Conservation (phyloP, 2,888 invertebrate genomes). For the Camponotus fellah region DNA sequence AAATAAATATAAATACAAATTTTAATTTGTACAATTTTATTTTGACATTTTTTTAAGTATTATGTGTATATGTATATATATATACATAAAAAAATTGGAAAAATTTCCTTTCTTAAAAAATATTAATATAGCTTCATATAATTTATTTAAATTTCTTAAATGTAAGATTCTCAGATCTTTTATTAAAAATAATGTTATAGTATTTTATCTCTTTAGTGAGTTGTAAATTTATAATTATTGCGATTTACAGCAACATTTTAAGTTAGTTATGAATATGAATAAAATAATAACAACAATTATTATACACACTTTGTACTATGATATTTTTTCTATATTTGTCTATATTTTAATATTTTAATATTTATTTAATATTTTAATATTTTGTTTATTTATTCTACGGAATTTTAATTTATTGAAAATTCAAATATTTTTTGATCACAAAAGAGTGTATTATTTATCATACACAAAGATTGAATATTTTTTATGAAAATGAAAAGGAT, state of each 20-base stretch:
- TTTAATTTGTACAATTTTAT: neutral
- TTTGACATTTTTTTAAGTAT: neutral
- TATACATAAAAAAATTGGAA: no score
- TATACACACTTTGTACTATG: neutral
- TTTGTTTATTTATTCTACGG: neutral
- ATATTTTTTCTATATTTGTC: neutral
- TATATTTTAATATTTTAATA: no score
- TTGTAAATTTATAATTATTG: neutral
- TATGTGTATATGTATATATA: neutral
- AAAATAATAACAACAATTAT: neutral
- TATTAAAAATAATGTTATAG: neutral
- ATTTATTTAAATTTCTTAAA: neutral
- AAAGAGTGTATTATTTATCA: neutral
- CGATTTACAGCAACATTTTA: neutral
- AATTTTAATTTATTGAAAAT: neutral
- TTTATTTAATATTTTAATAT: no score
- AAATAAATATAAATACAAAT: neutral
- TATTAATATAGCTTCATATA: neutral
- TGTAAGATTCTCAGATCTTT: neutral
- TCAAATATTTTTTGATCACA: neutral
- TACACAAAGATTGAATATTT: neutral
- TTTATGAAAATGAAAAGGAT: neutral
- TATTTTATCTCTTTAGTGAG: neutral
- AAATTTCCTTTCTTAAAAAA: neutral
- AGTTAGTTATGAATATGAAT: neutral